phyloP scores from a whole-genome alignment of 2,888 invertebrate genomes.

The Chromoteleia sp. region DNA sequence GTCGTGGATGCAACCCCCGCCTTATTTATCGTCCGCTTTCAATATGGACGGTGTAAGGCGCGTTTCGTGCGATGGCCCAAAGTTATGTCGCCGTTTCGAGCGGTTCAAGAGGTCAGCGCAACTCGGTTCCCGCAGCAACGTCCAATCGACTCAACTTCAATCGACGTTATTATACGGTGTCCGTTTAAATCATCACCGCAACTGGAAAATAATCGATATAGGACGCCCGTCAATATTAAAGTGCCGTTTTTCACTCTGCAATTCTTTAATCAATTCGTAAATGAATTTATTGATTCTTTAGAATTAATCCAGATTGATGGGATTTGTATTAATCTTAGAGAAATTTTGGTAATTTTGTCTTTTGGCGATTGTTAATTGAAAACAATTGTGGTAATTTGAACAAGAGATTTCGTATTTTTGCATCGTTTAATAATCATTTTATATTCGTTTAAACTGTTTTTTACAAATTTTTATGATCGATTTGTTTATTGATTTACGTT shows the following conservation, averaged over 20 bases:
- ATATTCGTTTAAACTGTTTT: too few relatives aligned
- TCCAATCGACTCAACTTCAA: slow-evolving; percentile 68
- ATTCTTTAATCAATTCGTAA: slow-evolving; percentile 2
- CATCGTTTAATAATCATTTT: too few relatives aligned
- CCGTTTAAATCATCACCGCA: slow-evolving; percentile 65
- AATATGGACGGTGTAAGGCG: slow-evolving; percentile 68
- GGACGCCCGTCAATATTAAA: slow-evolving; percentile 7
- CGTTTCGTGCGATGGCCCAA: slow-evolving; percentile 66
- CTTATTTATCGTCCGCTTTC: slow-evolving; percentile 74
- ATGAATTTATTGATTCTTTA: too few relatives aligned
- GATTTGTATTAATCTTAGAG: too few relatives aligned
- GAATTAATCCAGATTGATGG: too few relatives aligned
- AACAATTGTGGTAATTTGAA: too few relatives aligned
- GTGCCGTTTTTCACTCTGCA: slow-evolving; percentile 39
- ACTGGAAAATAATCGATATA: slow-evolving; percentile 47
- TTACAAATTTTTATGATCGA: too few relatives aligned
- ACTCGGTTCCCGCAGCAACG: slow-evolving; percentile 62
- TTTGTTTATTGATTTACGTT: too few relatives aligned
- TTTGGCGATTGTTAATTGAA: too few relatives aligned
- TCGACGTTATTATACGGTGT: slow-evolving; percentile 66
- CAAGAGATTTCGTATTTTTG: too few relatives aligned
- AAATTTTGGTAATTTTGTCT: too few relatives aligned
- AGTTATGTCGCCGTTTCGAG: slow-evolving; percentile 74
- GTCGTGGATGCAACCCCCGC: slow-evolving; percentile 70
- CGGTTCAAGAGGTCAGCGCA: slow-evolving; percentile 71